These are phyloP conservation scores for Phyllotis vaccarum DNA, from an alignment of 2,797 vertebrate species.

Conservation along the genomic window DNA sequence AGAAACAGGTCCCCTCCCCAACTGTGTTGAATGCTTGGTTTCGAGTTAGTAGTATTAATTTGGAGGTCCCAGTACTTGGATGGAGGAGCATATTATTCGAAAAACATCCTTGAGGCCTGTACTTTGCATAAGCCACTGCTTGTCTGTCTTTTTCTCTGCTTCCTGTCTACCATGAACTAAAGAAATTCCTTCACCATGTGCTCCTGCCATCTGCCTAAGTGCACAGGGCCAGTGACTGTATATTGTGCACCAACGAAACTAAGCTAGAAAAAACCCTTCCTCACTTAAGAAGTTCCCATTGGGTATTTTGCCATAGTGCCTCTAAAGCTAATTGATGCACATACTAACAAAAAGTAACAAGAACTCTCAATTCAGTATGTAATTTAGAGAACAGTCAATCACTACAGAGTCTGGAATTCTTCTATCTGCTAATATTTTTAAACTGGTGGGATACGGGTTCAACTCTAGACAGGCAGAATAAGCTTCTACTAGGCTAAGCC, in stretches of 20 bases:
- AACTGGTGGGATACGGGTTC: neutral
- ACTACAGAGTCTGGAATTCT: neutral
- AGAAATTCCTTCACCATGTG: neutral
- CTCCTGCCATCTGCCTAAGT: neutral
- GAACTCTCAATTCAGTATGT: neutral
- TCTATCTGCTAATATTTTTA: neutral
- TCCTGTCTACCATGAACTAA: neutral
- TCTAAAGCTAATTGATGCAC: neutral
- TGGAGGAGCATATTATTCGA: neutral
- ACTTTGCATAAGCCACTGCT: neutral
- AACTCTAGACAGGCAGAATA: constrained; percentile 27
- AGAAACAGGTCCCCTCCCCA: neutral
- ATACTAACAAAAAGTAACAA: neutral
- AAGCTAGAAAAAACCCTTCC: neutral
- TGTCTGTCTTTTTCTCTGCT: neutral
- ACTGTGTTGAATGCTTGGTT: neutral
- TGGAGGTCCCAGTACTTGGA: neutral
- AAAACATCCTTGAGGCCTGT: neutral
- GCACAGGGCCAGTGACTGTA: no score
- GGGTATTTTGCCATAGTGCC: no score
- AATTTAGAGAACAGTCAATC: neutral
- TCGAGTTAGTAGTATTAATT: neutral
- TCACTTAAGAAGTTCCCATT: neutral
- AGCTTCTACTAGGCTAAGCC: neutral
- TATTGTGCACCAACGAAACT: neutral